A percentile compares a stretch with the other conserved stretches of the same genome.
Conservation (phyloP, 2,797 vertebrate genomes). For the Oryzias dopingdopingensis region DNA sequence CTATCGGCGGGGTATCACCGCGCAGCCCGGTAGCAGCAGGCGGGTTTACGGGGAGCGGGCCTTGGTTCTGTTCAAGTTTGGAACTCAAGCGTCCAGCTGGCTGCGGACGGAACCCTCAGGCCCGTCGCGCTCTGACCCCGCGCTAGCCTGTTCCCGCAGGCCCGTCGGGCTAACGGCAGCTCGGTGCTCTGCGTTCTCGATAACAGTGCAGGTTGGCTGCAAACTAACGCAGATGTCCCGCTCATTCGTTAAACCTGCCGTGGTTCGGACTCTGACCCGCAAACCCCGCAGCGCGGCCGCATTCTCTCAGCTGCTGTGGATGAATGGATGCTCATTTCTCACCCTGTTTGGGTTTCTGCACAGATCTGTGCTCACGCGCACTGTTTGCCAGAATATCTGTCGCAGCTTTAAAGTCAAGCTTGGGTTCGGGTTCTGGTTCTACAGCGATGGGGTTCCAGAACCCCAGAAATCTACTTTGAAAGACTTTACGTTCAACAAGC, state of each 20-base stretch:
- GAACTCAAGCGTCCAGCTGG: too few relatives aligned
- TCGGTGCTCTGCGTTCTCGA: slow-evolving; percentile 21
- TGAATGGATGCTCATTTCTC: slow-evolving; percentile 12
- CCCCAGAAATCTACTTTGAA: too few relatives aligned
- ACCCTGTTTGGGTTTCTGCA: slow-evolving; percentile 17
- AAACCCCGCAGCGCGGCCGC: neutral
- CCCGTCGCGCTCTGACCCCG: neutral
- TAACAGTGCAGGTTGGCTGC: slow-evolving; percentile 6
- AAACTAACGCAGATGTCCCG: slow-evolving; percentile 14
- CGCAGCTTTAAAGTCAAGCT: neutral
- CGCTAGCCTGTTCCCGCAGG: slow-evolving; percentile 42
- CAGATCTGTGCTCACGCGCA: slow-evolving; percentile 28
- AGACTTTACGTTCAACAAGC: too few relatives aligned
- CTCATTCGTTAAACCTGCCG: neutral
- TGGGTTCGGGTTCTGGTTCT: too few relatives aligned
- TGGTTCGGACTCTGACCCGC: neutral
- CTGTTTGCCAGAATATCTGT: slow-evolving; percentile 21
- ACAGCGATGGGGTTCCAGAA: too few relatives aligned
- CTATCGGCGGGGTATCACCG: slow-evolving; percentile 36
- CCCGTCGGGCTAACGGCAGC: slow-evolving; percentile 42
- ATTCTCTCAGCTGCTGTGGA: slow-evolving; percentile 8
- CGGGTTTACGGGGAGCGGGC: slow-evolving; percentile 35
- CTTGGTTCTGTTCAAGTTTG: slow-evolving; percentile 2
- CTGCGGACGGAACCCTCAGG: too few relatives aligned
- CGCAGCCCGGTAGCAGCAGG: slow-evolving; percentile 8